These are phyloP conservation scores for Junonia oenone DNA, from an alignment of 2,888 invertebrate species.

Conservation along the genomic window DNA sequence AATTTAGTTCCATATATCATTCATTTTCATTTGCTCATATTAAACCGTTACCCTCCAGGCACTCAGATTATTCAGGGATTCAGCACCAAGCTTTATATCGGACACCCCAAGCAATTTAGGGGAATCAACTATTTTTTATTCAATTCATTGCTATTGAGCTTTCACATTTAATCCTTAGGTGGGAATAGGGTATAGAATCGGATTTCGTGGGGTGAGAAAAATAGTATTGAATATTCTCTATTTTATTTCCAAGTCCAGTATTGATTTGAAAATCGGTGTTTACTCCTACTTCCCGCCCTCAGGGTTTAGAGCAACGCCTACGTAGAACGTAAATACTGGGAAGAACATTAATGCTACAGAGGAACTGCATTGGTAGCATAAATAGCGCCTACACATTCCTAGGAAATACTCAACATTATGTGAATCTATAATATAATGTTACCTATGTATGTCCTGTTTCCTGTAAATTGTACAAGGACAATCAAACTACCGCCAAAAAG, in stretches of 20 bases:
- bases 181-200: constrained; percentile 21
- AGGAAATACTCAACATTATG: no score
- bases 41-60: not conserved
- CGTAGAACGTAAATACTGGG: constrained; percentile 1
- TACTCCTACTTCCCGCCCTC: constrained; percentile 1
- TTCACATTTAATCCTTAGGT: constrained; percentile 20
- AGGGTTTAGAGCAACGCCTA: constrained; percentile 10
- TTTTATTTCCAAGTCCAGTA: constrained; percentile 16
- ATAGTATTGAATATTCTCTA: constrained; percentile 2
- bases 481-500: no score
- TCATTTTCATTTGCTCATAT: not conserved
- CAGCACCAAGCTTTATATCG: constrained; percentile 12
- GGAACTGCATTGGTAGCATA: not conserved
- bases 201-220: constrained; percentile 17
- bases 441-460: no score
- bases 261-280: constrained; percentile 13
- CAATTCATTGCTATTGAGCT: constrained; percentile 17
- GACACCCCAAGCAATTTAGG: constrained; percentile 16
- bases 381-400: not conserved
- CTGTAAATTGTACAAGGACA: no score
- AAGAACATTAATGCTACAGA: not conserved
- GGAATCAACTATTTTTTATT: constrained; percentile 16
- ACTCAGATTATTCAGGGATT: constrained; percentile 9
- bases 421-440: no score
- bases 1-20: not conserved